Conservation (phyloP, 2,113 vertebrate genomes). For the Bos taurus region ARS-UCD2.0 NC_037352.1:27140001-27140500, state of each 20-base stretch:
- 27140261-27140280: not conserved
- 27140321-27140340: not conserved
- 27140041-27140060: not conserved
- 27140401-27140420: not conserved
- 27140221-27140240: conserved; percentile 1
- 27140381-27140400: not conserved
- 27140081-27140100: not conserved
- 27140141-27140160: not conserved
- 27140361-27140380: not conserved
- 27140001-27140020: not conserved
- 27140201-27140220: not conserved
- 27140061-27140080: not conserved
- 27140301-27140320: not conserved
- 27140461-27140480: not conserved
- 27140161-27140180: not conserved
- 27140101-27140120: not conserved
- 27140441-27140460: not conserved
- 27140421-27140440: not conserved
- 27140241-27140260: not conserved
- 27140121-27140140: not conserved
- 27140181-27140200: not conserved
- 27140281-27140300: not conserved
- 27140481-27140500: not conserved
- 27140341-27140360: not conserved
- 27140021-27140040: not conserved